These are phyloP conservation scores for Falco berigora DNA, from an alignment of 2,797 vertebrate genomes.

Conservation along the genomic window DNA sequence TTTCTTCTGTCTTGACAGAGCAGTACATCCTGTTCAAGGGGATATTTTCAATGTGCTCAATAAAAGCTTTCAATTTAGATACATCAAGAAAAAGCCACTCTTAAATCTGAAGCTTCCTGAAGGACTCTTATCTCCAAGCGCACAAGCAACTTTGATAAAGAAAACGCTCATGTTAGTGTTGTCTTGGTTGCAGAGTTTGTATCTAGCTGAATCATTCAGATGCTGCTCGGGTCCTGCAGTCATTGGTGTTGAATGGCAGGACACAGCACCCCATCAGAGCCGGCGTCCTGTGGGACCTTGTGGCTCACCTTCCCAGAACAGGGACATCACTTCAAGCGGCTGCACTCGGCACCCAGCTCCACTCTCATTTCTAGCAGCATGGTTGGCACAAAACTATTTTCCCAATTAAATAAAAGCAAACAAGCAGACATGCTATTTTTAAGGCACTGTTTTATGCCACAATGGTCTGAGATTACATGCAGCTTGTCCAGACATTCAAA, in stretches of 20 bases:
- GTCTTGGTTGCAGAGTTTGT: neutral
- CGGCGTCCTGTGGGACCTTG: neutral
- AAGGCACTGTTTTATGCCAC: constrained; percentile 36
- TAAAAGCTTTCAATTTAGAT: constrained; percentile 30
- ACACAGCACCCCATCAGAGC: neutral
- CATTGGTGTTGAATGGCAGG: rapidly evolving
- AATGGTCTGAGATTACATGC: constrained; percentile 27
- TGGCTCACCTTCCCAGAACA: neutral
- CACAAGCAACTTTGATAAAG: constrained; percentile 21
- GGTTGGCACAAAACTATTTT: neutral
- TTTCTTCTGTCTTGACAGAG: neutral
- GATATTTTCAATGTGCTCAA: constrained; percentile 22
- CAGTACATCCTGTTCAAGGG: constrained; percentile 30
- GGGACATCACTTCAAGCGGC: neutral
- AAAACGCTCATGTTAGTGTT: neutral
- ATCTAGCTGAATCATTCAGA: neutral
- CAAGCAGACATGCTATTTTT: constrained; percentile 37
- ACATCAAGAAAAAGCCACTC: constrained; percentile 27
- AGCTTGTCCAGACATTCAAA: constrained; percentile 35
- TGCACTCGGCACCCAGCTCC: neutral
- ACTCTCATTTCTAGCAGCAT: neutral
- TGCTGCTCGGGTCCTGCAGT: neutral
- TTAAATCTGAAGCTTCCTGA: constrained; percentile 37
- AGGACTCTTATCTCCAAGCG: constrained; percentile 20
- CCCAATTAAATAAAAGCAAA: neutral